Conservation (phyloP, 2,113 vertebrate species). For the Tragelaphus strepsiceros region DNA sequence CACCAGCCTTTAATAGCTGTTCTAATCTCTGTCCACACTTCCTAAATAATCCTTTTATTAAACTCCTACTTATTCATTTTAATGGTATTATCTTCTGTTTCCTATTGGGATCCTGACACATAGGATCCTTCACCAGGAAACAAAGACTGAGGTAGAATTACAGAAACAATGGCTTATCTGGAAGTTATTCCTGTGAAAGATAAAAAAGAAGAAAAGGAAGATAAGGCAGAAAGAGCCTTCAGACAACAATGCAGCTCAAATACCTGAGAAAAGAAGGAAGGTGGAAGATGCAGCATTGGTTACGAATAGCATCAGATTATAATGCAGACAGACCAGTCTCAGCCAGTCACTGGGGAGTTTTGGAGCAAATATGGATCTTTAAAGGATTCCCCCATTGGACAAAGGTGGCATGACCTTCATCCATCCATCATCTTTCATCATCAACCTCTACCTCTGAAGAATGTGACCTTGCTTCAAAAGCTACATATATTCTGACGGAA, state of each 20-base stretch:
- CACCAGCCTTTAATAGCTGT: background rate
- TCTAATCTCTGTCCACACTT: background rate
- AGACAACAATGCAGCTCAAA: background rate
- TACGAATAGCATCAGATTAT: background rate
- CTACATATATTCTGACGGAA: background rate
- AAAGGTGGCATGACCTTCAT: background rate
- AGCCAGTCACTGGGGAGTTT: background rate
- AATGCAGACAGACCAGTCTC: background rate
- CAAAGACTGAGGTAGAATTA: background rate
- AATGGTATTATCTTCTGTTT: background rate
- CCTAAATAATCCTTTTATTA: background rate
- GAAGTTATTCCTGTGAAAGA: background rate
- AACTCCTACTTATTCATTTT: background rate
- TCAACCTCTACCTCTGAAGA: background rate
- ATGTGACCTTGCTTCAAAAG: background rate
- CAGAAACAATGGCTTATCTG: background rate
- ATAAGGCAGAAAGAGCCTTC: background rate
- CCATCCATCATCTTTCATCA: background rate
- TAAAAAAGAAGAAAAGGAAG: background rate
- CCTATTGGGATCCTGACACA: background rate
- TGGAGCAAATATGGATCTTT: background rate
- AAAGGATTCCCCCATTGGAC: background rate
- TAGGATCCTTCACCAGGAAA: background rate
- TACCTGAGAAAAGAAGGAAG: background rate
- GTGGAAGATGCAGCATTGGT: fast-evolving